Conservation (phyloP, 2,113 vertebrate genomes). For the Arenaria interpres region DNA sequence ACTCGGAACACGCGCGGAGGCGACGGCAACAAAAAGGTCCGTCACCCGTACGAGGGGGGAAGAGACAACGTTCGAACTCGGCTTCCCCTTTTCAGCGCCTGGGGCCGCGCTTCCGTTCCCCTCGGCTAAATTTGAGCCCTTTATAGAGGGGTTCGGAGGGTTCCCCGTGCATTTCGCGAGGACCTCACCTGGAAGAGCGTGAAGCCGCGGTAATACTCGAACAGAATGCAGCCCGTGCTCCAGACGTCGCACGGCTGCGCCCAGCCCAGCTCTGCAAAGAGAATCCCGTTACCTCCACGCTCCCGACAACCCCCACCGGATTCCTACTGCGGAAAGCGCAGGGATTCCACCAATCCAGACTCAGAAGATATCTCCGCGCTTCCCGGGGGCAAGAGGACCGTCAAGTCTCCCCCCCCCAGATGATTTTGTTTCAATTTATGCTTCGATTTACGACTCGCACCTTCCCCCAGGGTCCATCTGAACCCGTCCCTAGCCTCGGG, state of each 20-base stretch:
- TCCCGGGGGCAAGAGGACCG: not conserved
- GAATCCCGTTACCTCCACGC: not conserved
- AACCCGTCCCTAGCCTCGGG: accelerated
- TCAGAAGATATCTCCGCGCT: not conserved
- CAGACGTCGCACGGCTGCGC: conserved; percentile 82
- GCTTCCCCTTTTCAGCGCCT: not conserved
- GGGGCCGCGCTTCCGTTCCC: not conserved
- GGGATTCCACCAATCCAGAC: not conserved
- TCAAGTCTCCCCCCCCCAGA: not conserved
- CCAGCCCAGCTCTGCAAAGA: conserved; percentile 81
- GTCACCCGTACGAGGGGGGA: not conserved
- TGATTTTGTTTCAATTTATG: not conserved
- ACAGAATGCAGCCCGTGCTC: conserved; percentile 83
- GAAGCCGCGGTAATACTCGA: conserved; percentile 82
- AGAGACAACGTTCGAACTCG: not conserved
- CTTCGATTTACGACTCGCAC: not conserved
- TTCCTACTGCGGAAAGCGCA: not conserved
- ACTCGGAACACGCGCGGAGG: not conserved
- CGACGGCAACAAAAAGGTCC: not conserved
- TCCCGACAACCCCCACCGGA: not conserved
- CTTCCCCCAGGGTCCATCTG: not conserved
- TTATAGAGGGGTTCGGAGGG: not conserved
- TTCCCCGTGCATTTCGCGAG: no score
- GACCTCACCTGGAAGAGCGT: conserved; percentile 78
- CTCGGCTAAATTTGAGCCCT: not conserved